phyloP scores from a whole-genome alignment of 2,888 invertebrate species.

The Metalampra italica region DNA sequence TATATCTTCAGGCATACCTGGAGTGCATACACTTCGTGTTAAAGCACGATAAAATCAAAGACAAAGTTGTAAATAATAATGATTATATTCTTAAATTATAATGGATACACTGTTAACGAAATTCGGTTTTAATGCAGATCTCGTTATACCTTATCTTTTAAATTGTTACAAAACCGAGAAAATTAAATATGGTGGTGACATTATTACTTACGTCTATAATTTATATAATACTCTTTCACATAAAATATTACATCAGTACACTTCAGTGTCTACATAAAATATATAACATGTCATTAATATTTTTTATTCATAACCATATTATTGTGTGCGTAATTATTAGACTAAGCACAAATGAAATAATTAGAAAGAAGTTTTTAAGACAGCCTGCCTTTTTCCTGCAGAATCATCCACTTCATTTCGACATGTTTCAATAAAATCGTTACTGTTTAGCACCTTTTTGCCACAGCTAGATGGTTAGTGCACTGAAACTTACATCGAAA shows the following conservation, averaged over 20 bases:
- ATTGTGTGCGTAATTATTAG: slow-evolving; percentile 19
- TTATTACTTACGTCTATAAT: slow-evolving; percentile 15
- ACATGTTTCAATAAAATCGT: not conserved
- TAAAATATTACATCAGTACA: slow-evolving; percentile 21
- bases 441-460: not conserved
- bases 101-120: slow-evolving; percentile 56
- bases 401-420: too few relatives aligned
- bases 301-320: slow-evolving; percentile 21
- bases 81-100: slow-evolving; percentile 62
- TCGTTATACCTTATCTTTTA: slow-evolving; percentile 27
- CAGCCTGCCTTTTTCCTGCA: too few relatives aligned
- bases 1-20: too few relatives aligned
- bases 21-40: too few relatives aligned
- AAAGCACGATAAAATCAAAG: slow-evolving; percentile 3
- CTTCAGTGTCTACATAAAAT: slow-evolving; percentile 27
- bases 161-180: slow-evolving; percentile 27
- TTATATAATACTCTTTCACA: slow-evolving; percentile 17
- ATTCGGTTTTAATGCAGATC: slow-evolving; percentile 45
- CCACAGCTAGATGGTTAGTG: not conserved
- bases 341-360: slow-evolving; percentile 29
- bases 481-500: not conserved
- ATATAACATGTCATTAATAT: slow-evolving; percentile 22
- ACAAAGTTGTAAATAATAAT: slow-evolving; percentile 44
- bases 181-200: slow-evolving; percentile 3
- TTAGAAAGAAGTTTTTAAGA: not conserved